Conservation (phyloP, 2,888 invertebrate species). For the Geophilus truncorum region DNA sequence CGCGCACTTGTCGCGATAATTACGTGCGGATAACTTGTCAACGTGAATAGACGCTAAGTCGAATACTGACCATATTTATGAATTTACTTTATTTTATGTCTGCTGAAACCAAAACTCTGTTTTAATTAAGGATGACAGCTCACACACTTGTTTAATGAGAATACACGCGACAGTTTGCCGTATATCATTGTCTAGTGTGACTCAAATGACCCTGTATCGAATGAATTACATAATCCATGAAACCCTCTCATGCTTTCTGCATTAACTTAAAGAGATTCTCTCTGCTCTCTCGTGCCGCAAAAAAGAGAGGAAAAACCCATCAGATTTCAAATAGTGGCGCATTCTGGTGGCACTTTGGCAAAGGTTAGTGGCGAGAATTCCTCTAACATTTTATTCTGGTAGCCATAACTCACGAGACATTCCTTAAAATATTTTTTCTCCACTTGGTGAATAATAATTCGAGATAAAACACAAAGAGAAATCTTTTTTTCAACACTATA, state of each 20-base stretch:
- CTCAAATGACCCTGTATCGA: background rate
- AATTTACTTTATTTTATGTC: background rate
- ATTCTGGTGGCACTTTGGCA: too few species aligned
- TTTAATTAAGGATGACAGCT: background rate
- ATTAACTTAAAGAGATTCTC: background rate
- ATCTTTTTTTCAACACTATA: too few species aligned
- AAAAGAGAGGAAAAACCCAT: too few species aligned
- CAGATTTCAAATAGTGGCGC: too few species aligned
- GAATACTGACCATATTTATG: background rate
- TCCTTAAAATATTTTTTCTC: too few species aligned
- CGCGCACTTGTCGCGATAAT: background rate
- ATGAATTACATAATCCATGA: background rate
- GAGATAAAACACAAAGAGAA: too few species aligned
- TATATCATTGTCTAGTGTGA: background rate
- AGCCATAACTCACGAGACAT: too few species aligned
- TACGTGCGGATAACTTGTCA: background rate
- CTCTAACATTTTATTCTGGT: too few species aligned
- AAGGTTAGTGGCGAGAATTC: too few species aligned
- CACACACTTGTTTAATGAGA: background rate
- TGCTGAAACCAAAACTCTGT: background rate
- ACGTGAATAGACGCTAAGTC: background rate
- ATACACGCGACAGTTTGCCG: background rate
- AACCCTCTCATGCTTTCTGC: background rate
- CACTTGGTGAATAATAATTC: too few species aligned
- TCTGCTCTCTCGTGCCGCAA: too few species aligned